Conservation (phyloP, 2,797 vertebrate species). For the Philypnodon macrostomus region DNA sequence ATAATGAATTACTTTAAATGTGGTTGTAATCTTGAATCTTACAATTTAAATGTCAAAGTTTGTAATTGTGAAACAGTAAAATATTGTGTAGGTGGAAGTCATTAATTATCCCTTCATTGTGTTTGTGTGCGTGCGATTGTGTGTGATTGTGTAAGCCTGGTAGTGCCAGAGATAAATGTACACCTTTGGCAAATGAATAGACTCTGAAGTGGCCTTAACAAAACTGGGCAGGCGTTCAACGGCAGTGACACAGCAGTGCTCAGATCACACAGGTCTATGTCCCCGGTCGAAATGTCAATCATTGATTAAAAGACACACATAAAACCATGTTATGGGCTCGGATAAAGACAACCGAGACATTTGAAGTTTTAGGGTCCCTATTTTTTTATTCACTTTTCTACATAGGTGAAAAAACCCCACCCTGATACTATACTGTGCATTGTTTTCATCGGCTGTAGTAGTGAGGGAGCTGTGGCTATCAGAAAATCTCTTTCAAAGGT, state of each 20-base stretch:
- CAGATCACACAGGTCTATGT: slow-evolving; percentile 33
- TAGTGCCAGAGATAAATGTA: slow-evolving; percentile 31
- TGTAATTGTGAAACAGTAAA: slow-evolving; percentile 24
- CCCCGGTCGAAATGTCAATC: slow-evolving; percentile 62
- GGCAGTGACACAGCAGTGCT: slow-evolving; percentile 71
- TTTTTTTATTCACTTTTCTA: no score
- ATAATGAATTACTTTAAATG: no score
- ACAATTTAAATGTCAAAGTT: background rate
- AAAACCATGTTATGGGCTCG: slow-evolving; percentile 17
- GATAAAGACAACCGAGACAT: slow-evolving; percentile 1
- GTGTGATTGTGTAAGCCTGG: slow-evolving; percentile 40
- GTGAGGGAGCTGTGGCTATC: no score
- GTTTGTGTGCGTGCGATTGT: background rate
- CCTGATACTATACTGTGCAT: no score
- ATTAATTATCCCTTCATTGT: slow-evolving; percentile 35
- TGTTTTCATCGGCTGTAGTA: no score
- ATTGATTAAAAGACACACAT: slow-evolving; percentile 70
- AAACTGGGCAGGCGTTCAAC: slow-evolving; percentile 52
- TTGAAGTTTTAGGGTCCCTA: slow-evolving; percentile 3
- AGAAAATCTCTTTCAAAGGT: no score
- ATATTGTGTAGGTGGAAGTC: slow-evolving; percentile 32
- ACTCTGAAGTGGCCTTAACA: slow-evolving; percentile 28
- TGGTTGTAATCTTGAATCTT: no score
- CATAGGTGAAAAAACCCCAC: no score
- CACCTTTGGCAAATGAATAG: slow-evolving; percentile 70